Conservation (phyloP, 2,113 vertebrate species). For the Chaetodon auriga region DNA sequence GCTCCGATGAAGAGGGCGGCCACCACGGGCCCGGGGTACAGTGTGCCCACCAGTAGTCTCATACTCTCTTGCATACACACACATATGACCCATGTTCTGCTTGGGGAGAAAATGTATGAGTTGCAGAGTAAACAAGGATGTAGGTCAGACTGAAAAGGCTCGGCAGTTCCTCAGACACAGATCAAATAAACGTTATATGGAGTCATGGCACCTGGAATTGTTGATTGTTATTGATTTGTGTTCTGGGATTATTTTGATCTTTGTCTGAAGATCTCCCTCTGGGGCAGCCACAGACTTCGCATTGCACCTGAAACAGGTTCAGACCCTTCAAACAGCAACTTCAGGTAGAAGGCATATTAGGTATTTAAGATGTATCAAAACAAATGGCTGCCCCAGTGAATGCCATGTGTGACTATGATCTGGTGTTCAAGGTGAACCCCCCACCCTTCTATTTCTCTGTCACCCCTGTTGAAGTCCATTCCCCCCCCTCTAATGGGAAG, state of each 20-base stretch:
- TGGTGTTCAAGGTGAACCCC: slow-evolving; percentile 37
- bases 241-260: slow-evolving; percentile 46
- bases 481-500: slow-evolving; percentile 29
- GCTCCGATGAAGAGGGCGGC: slow-evolving; percentile 96
- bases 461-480: slow-evolving; percentile 33
- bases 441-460: neutral
- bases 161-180: slow-evolving; percentile 58
- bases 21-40: slow-evolving; percentile 96
- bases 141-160: slow-evolving; percentile 82
- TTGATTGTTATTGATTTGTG: slow-evolving; percentile 33
- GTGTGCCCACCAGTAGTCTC: slow-evolving; percentile 95
- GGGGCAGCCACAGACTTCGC: slow-evolving; percentile 27
- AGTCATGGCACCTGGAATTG: slow-evolving; percentile 23
- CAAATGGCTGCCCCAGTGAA: slow-evolving; percentile 38
- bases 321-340: slow-evolving; percentile 40
- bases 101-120: slow-evolving; percentile 67
- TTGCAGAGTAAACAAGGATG: slow-evolving; percentile 83
- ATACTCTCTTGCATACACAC: slow-evolving; percentile 1
- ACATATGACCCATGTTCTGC: slow-evolving; percentile 20
- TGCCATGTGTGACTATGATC: slow-evolving; percentile 31
- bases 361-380: slow-evolving; percentile 56
- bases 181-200: slow-evolving; percentile 17
- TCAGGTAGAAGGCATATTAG: slow-evolving; percentile 41
- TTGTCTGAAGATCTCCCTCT: slow-evolving; percentile 49
- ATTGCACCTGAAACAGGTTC: slow-evolving; percentile 41